These are phyloP conservation scores for Rhagoletis zephyria DNA, from an alignment of 1,140 invertebrate genomes.

Conservation along the genomic window DNA sequence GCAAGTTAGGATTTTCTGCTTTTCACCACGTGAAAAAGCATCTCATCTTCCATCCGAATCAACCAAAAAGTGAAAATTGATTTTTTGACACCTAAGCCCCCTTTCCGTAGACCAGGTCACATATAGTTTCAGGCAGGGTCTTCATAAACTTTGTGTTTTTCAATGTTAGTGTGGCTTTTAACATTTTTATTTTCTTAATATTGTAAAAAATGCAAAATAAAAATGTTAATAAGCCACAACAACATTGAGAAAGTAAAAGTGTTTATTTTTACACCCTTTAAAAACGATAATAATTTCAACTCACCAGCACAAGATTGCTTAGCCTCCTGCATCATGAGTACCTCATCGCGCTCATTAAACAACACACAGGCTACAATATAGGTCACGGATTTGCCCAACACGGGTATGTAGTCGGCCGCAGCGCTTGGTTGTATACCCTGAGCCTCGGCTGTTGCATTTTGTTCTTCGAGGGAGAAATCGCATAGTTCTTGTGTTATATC, in stretches of 20 bases:
- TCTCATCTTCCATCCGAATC: too few relatives aligned
- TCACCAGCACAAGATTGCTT: constrained; percentile 88
- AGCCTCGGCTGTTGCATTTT: constrained; percentile 85
- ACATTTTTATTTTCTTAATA: too few relatives aligned
- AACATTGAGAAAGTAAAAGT: background rate
- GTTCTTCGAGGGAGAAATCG: constrained; percentile 85
- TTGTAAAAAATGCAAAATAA: background rate
- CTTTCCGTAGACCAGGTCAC: too few relatives aligned
- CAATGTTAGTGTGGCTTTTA: too few relatives aligned
- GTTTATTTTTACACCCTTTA: background rate
- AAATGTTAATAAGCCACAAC: background rate
- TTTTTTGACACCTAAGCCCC: too few relatives aligned
- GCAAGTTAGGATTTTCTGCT: too few relatives aligned
- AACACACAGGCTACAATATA: constrained; percentile 93
- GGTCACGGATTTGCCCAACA: constrained; percentile 87
- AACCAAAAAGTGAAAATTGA: too few relatives aligned
- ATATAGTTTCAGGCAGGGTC: too few relatives aligned
- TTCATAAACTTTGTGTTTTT: too few relatives aligned
- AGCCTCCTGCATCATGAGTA: constrained; percentile 98
- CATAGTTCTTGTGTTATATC: constrained; percentile 78
- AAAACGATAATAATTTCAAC: background rate
- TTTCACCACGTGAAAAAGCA: too few relatives aligned
- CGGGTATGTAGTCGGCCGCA: constrained; percentile 84
- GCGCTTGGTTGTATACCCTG: constrained; percentile 86
- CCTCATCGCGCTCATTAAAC: constrained; percentile 88